Evolutionary conservation across 2,797 vertebrate genomes (phyloP).

Genomic region (Gymnocypris eckloni): DNA sequence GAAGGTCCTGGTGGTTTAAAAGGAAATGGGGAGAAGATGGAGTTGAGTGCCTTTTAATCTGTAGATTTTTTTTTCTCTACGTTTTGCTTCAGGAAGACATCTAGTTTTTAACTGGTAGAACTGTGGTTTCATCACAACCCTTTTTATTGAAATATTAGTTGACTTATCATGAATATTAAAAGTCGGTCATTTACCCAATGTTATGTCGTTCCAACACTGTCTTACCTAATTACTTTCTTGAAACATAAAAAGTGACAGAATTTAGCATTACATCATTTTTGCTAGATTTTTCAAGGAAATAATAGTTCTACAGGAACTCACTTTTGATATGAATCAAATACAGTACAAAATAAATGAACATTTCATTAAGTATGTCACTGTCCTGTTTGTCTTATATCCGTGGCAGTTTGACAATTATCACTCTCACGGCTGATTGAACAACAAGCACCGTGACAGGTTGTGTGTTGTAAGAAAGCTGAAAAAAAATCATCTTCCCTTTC

Average conservation of each 20-base stretch:
- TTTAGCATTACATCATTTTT: background rate
- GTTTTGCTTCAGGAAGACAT: background rate
- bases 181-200: background rate
- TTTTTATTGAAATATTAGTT: background rate
- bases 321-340: background rate
- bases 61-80: background rate
- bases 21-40: slow-evolving; percentile 53
- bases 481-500: slow-evolving; percentile 22
- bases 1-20: slow-evolving; percentile 75
- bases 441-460: slow-evolving; percentile 19
- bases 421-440: slow-evolving; percentile 30
- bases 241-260: background rate
- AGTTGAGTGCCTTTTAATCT: slow-evolving; percentile 23
- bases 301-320: background rate
- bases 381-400: background rate
- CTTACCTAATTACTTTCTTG: background rate
- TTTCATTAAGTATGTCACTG: background rate
- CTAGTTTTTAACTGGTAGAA: background rate
- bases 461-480: background rate
- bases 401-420: slow-evolving; percentile 24
- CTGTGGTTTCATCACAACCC: background rate
- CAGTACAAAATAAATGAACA: background rate
- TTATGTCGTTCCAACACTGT: background rate
- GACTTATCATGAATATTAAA: background rate
- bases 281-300: no score